Evolutionary conservation across 2,888 invertebrate genomes (phyloP), one percentile per base, ranked within the genome.

Genomic region (Lasioglossum oenotherae): DNA sequence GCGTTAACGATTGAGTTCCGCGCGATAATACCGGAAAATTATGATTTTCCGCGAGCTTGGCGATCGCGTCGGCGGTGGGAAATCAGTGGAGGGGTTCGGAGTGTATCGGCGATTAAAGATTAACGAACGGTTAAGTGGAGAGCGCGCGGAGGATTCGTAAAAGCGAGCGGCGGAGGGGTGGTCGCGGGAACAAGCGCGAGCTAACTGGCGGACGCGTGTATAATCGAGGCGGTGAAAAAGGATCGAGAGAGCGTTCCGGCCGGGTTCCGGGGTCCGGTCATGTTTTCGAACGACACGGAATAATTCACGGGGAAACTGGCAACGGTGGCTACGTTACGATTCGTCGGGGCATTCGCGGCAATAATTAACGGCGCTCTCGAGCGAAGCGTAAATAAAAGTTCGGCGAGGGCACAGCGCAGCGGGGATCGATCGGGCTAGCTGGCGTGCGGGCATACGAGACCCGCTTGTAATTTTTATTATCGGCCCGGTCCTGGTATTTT

Each of bases 341-440:
- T 83, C 84, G 84, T 84, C 77, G 84, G 78, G 84, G 49, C 64
- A 84, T 75, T 78, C 84, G 78, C 31, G 60, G 78, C 78, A 84
- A 84, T 84, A 84, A 84, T 85, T 85, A 72, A 85, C 75, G 60
- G 57, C 67, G 67, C 73, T 71, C 60, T 71, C 80, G 69, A 46
- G 80, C 73, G 38, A 23, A 74, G 74, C 74, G 86, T 78, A 85
- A 86, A 86, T 81, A 85, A 85, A 86, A 82, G 73, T 82, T 69
- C 35, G 74, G 53, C 16, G 49, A 60, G 49, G n/a, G 53, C 53
- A n/a, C 23, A 53, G 46, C 53, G 53, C 57, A 64, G 67, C 75
- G 64, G 46, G 72, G 72, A 77, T 76, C 83, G 86, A 81, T 84
- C 74, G 75, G 31, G 57, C 27, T 27, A 31, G 60, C 53, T 49